These are phyloP conservation scores for Dryococelus australis DNA, from an alignment of 2,888 invertebrate genomes.

Conservation along the genomic window DNA sequence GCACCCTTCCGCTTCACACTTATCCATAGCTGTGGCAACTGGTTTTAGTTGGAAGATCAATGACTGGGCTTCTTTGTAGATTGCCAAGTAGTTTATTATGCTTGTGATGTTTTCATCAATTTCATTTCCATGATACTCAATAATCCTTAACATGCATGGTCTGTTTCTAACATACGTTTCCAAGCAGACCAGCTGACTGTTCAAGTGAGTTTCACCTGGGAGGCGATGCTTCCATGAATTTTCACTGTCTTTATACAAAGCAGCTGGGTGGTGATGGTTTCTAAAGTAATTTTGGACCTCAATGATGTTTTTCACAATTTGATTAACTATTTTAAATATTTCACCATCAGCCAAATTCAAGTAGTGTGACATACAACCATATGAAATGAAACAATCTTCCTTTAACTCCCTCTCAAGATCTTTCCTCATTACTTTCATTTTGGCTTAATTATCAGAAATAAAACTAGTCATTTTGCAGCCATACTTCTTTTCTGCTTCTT, in stretches of 20 bases:
- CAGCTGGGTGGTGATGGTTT: neutral
- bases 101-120: neutral
- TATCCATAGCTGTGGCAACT: neutral
- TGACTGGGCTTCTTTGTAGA: neutral
- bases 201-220: neutral
- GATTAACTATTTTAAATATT: neutral
- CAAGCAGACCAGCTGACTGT: neutral
- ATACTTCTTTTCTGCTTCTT: too few relatives aligned
- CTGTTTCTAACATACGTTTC: neutral
- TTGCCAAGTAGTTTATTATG: neutral
- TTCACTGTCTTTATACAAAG: neutral
- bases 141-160: neutral
- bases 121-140: neutral
- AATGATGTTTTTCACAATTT: neutral
- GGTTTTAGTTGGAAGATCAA: neutral
- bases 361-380: conserved; percentile 2
- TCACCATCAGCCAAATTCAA: neutral
- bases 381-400: neutral
- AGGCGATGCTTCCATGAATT: neutral
- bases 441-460: neutral
- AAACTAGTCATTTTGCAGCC: neutral
- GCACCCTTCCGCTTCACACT: neutral
- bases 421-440: neutral
- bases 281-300: neutral
- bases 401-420: neutral